Conservation (phyloP, 2,113 vertebrate species). For the Lepus americanus region DNA sequence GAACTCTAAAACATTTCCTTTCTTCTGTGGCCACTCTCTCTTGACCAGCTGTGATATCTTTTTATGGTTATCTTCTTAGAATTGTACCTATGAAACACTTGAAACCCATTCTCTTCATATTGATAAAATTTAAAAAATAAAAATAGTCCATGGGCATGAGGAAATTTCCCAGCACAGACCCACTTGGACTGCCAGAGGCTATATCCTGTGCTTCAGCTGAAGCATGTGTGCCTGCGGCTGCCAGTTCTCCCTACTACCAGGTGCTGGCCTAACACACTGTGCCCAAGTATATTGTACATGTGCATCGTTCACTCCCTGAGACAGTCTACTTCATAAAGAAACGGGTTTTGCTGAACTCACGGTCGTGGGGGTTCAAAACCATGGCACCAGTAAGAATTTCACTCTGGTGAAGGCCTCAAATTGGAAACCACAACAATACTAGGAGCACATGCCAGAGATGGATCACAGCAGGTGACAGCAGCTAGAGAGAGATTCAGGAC, state of each 20-base stretch:
- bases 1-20: background rate
- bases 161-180: background rate
- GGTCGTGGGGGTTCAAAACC: background rate
- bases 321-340: background rate
- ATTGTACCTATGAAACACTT: too few relatives aligned
- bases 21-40: background rate
- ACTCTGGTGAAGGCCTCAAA: background rate
- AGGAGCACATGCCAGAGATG: background rate
- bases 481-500: background rate
- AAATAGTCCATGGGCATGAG: background rate
- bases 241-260: background rate
- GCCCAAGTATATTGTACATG: background rate
- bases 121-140: too few relatives aligned
- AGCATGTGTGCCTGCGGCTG: background rate
- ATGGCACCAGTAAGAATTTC: background rate
- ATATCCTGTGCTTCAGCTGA: background rate
- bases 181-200: too few relatives aligned
- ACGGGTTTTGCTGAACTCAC: too few relatives aligned
- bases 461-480: background rate
- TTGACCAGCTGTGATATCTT: background rate
- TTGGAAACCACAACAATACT: too few relatives aligned
- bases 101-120: too few relatives aligned
- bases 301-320: background rate
- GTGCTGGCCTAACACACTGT: background rate
- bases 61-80: too few relatives aligned